Conservation (phyloP, 1,140 invertebrate species). For the Sitophilus oryzae region DNA sequence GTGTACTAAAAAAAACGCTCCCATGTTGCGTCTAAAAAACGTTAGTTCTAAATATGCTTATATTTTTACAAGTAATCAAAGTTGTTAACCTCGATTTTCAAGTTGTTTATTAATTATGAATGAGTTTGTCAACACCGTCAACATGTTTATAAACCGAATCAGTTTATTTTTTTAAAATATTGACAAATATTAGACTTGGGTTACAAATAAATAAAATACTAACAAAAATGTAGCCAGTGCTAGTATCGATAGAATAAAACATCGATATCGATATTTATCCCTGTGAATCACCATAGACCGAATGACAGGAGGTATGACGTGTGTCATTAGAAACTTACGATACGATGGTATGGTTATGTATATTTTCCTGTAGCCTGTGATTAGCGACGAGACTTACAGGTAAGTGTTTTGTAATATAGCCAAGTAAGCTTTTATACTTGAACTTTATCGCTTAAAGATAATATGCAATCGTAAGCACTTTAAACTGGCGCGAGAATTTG, state of each 20-base stretch:
- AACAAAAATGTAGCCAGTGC: neutral
- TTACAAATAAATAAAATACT: no score
- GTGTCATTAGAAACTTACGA: conserved; percentile 24
- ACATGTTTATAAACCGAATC: no score
- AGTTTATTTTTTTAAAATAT: no score
- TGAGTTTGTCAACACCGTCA: no score
- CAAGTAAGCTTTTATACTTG: conserved; percentile 7
- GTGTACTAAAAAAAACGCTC: no score
- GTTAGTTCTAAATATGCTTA: no score
- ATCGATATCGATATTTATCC: conserved; percentile 1
- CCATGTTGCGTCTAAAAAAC: no score
- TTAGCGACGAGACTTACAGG: conserved; percentile 29
- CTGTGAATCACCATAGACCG: neutral
- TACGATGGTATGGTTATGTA: conserved; percentile 30
- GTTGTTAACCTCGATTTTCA: no score
- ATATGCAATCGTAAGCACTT: neutral
- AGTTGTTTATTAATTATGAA: no score
- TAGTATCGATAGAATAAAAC: neutral
- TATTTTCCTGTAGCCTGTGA: conserved; percentile 29
- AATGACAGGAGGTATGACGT: conserved; percentile 15
- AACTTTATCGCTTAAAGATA: conserved; percentile 9
- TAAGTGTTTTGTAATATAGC: conserved; percentile 25
- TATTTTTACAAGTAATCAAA: no score
- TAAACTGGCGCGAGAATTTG: conserved; percentile 11
- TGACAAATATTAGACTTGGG: no score